Evolutionary conservation across 1,140 invertebrate genomes (phyloP).

Genomic region (Rhopalosiphum padi): DNA sequence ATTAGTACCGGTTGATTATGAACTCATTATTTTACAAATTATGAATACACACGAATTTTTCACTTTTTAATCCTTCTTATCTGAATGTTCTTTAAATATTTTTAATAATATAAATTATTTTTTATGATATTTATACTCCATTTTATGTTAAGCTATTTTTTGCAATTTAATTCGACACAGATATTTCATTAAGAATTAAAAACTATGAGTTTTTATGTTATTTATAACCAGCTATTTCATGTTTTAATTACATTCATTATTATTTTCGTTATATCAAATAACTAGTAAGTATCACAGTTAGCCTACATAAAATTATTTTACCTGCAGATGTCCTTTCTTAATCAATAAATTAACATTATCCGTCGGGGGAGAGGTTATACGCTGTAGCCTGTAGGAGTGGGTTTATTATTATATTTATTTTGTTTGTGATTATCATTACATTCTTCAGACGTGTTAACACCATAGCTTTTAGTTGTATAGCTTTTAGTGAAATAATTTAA

Average conservation of each 20-base stretch:
- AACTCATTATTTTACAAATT: constrained; percentile 18
- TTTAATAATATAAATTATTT: not conserved
- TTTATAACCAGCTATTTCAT: not conserved
- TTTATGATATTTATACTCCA: not conserved
- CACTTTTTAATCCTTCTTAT: not conserved
- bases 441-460: not conserved
- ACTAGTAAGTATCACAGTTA: not conserved
- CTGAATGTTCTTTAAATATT: not conserved
- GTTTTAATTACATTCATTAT: not conserved
- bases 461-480: not conserved
- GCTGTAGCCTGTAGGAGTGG: not conserved
- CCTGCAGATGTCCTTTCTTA: not conserved
- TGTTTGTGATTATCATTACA: not conserved
- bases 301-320: not conserved
- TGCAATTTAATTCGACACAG: not conserved
- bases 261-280: not conserved
- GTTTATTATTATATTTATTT: not conserved
- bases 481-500: not conserved
- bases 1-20: not conserved
- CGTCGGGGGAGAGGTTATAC: not conserved
- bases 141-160: not conserved
- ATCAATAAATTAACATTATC: not conserved
- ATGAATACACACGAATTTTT: not conserved
- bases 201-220: not conserved
- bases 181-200: not conserved